These are phyloP conservation scores for Chrysochloris asiatica DNA, from an alignment of 2,113 vertebrate species.

Conservation along the genomic window DNA sequence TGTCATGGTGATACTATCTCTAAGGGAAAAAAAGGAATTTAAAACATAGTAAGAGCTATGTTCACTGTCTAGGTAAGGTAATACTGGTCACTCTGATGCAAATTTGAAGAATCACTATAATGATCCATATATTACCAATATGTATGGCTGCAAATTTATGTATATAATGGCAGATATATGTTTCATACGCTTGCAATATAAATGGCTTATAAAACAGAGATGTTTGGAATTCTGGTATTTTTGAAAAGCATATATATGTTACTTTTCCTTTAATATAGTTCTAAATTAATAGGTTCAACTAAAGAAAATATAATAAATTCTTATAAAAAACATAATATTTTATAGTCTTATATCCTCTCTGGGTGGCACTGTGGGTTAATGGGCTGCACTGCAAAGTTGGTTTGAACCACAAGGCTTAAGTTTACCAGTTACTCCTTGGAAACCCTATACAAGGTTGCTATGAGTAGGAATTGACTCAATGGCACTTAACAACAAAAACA, in stretches of 20 bases:
- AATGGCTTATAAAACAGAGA: neutral
- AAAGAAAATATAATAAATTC: neutral
- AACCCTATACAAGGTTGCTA: no score
- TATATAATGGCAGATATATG: neutral
- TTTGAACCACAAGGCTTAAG: no score
- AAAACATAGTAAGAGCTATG: conserved; percentile 61
- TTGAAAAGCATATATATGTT: neutral
- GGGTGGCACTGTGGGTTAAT: accelerated
- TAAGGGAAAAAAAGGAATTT: neutral
- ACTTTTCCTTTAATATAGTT: neutral
- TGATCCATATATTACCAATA: neutral
- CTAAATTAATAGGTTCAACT: neutral
- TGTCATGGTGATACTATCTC: conserved; percentile 68
- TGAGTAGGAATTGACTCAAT: no score
- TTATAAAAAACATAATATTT: neutral
- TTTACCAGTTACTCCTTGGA: no score
- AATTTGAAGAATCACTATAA: conserved; percentile 39
- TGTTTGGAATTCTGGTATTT: neutral
- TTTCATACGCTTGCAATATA: neutral
- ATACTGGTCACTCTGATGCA: conserved; percentile 44
- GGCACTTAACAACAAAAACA: no score
- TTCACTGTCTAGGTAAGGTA: conserved; percentile 14
- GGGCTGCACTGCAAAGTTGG: no score
- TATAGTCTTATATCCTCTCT: neutral
- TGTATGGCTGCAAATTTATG: neutral